Percentiles rank a stretch among this genome's conserved stretches.
Conservation (phyloP, 2,888 invertebrate species). For the Spialia ferax region DNA sequence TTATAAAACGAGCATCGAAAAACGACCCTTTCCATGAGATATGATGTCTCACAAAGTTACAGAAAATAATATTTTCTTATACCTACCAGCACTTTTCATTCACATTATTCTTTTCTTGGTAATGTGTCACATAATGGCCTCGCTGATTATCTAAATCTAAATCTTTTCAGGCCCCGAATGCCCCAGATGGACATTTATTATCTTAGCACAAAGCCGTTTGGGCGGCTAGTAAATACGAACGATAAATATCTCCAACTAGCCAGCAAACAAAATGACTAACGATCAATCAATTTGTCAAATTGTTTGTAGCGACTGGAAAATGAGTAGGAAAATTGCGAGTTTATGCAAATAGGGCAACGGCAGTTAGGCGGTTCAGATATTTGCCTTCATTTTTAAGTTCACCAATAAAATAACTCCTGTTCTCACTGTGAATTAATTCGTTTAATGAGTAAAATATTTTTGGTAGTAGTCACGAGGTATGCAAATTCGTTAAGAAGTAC, state of each 20-base stretch:
- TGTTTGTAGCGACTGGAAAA: slow-evolving; percentile 49
- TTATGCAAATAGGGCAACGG: slow-evolving; percentile 52
- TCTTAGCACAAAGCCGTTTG: slow-evolving; percentile 3
- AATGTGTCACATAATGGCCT: slow-evolving; percentile 3
- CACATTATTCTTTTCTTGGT: neutral
- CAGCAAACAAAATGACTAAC: slow-evolving; percentile 45
- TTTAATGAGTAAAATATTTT: no score
- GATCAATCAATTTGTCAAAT: slow-evolving; percentile 56
- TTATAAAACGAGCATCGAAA: no score
- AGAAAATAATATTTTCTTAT: neutral
- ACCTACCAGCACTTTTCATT: neutral
- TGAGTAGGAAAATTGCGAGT: slow-evolving; percentile 47
- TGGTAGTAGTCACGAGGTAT: no score
- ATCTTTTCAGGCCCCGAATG: neutral
- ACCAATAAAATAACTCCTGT: slow-evolving; percentile 32
- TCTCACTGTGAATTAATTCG: neutral
- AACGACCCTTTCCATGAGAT: no score
- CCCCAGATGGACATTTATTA: slow-evolving; percentile 1
- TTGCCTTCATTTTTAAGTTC: slow-evolving; percentile 35
- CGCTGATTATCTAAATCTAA: slow-evolving; percentile 11
- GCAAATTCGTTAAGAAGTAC: no score
- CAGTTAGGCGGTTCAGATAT: slow-evolving; percentile 39
- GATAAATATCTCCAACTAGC: slow-evolving; percentile 29
- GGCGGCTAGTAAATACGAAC: slow-evolving; percentile 25
- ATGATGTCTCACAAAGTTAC: no score